Conservation (phyloP, 2,797 vertebrate species). For the Phoebastria nigripes region DNA sequence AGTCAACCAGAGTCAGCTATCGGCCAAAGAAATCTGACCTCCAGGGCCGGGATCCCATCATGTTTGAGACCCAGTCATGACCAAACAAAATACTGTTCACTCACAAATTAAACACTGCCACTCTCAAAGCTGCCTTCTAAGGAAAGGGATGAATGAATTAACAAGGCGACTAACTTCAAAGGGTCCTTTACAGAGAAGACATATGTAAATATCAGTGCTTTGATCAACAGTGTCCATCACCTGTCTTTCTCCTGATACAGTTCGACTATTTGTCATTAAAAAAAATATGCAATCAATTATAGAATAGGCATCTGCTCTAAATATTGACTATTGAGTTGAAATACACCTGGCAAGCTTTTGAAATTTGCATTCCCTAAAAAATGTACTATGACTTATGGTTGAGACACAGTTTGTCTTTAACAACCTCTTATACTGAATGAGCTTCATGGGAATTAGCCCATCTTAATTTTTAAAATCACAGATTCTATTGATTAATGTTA, state of each 20-base stretch:
- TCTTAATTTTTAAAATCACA: background rate
- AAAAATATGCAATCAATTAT: background rate
- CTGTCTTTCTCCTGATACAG: background rate
- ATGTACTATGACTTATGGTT: background rate
- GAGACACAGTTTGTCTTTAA: background rate
- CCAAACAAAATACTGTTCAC: background rate
- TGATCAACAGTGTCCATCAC: constrained; percentile 27
- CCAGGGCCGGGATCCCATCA: background rate
- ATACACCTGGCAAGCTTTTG: background rate
- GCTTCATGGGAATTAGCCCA: background rate
- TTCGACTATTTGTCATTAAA: background rate
- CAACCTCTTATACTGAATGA: background rate
- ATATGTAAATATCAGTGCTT: constrained; percentile 11
- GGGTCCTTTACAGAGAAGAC: background rate
- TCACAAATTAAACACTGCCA: background rate
- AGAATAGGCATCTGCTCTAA: constrained; percentile 11
- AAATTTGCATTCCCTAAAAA: background rate
- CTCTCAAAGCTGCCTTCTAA: background rate
- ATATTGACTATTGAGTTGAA: constrained; percentile 3
- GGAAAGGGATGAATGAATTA: background rate
- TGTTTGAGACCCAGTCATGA: constrained; percentile 1
- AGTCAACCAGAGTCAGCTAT: background rate
- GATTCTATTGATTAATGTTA: background rate
- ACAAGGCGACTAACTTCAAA: background rate
- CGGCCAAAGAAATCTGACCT: background rate